These are phyloP conservation scores for Antigone vipio DNA, from an alignment of 2,113 vertebrate species.

Conservation along the genomic window DNA sequence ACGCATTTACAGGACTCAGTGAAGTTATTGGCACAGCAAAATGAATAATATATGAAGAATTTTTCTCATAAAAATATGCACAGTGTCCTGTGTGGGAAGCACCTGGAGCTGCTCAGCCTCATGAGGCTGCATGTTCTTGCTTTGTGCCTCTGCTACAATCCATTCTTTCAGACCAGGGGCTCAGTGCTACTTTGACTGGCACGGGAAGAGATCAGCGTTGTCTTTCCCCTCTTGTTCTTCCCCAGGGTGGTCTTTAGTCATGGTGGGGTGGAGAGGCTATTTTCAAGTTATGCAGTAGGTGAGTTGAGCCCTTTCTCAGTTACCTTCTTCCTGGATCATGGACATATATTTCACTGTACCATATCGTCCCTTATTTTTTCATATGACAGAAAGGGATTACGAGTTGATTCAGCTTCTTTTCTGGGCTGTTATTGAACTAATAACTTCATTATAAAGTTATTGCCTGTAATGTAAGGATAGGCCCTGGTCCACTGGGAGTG, in stretches of 20 bases:
- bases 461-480: neutral
- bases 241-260: neutral
- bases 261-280: neutral
- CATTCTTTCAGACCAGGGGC: neutral
- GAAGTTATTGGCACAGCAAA: neutral
- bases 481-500: neutral
- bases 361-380: neutral
- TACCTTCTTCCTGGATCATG: neutral
- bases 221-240: neutral
- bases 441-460: neutral
- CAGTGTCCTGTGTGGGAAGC: accelerated
- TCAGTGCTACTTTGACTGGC: neutral
- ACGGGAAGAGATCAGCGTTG: accelerated
- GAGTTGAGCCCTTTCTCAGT: neutral
- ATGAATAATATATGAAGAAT: neutral
- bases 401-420: neutral
- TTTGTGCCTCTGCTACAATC: neutral
- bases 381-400: neutral
- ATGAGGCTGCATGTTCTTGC: neutral
- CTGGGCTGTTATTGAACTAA: neutral
- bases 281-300: neutral
- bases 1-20: neutral
- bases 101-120: neutral
- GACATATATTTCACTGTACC: neutral
- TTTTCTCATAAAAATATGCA: neutral